These are phyloP conservation scores for Lates japonicus DNA, from an alignment of 2,797 vertebrate genomes.

Conservation along the genomic window DNA sequence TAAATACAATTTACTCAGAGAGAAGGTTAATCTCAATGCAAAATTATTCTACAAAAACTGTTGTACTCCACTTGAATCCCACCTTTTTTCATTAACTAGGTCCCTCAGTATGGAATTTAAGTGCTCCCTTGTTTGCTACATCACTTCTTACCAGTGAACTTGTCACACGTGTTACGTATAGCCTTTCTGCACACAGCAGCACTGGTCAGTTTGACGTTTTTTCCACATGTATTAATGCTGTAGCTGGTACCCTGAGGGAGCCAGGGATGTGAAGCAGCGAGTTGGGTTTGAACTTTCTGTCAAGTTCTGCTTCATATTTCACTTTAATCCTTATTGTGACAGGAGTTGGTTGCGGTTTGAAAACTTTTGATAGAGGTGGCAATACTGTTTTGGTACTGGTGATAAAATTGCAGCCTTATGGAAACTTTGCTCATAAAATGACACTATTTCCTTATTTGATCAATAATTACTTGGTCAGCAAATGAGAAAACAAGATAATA, in stretches of 20 bases:
- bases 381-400: background rate
- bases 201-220: background rate
- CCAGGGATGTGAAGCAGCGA: background rate
- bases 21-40: background rate
- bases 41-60: too few relatives aligned
- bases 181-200: background rate
- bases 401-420: too few relatives aligned
- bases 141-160: background rate
- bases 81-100: background rate
- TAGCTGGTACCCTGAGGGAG: background rate
- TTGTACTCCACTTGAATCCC: background rate
- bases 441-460: too few relatives aligned
- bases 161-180: background rate
- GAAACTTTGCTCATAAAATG: too few relatives aligned
- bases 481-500: too few relatives aligned
- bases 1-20: too few relatives aligned
- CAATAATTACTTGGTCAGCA: too few relatives aligned
- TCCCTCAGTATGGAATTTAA: background rate
- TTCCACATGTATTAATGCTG: background rate
- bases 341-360: too few relatives aligned
- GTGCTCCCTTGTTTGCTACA: background rate
- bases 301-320: too few relatives aligned
- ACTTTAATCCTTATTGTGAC: background rate
- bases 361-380: too few relatives aligned
- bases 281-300: background rate